Evolutionary conservation across 2,113 vertebrate genomes (phyloP).

Genomic region (Chlorodrepanis virens): DNA sequence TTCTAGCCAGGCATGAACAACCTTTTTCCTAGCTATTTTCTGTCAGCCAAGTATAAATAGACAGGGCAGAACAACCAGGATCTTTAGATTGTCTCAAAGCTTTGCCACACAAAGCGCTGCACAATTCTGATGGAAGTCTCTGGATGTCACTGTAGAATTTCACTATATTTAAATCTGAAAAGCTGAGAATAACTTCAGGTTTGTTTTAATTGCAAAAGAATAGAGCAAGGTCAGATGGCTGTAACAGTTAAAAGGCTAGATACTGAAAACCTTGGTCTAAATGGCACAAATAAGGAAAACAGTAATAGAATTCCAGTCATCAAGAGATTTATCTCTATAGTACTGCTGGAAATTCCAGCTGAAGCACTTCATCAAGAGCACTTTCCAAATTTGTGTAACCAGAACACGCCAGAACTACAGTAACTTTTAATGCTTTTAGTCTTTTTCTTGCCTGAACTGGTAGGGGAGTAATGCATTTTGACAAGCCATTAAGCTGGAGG

Average conservation of each 20-base stretch:
- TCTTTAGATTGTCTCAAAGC: not conserved
- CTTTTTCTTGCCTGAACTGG: not conserved
- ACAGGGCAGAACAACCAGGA: not conserved
- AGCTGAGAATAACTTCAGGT: not conserved
- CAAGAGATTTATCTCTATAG: not conserved
- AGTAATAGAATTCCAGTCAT: not conserved
- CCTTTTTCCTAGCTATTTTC: conserved; percentile 27
- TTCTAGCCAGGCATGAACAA: conserved; percentile 41
- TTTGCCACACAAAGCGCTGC: not conserved
- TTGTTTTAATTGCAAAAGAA: not conserved
- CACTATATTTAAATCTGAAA: not conserved
- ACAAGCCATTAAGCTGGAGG: not conserved
- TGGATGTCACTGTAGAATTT: not conserved
- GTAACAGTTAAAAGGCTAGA: not conserved
- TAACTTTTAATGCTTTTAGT: not conserved
- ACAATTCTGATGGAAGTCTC: not conserved
- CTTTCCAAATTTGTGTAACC: not conserved
- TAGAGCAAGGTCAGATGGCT: not conserved
- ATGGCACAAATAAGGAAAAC: not conserved
- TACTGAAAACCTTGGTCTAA: not conserved
- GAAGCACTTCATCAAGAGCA: not conserved
- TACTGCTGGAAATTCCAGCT: not conserved
- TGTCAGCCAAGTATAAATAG: conserved; percentile 8
- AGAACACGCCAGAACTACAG: not conserved
- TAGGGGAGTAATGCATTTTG: not conserved